phyloP scores from a whole-genome alignment of 2,797 vertebrate species.

The Garrulus glandarius region DNA sequence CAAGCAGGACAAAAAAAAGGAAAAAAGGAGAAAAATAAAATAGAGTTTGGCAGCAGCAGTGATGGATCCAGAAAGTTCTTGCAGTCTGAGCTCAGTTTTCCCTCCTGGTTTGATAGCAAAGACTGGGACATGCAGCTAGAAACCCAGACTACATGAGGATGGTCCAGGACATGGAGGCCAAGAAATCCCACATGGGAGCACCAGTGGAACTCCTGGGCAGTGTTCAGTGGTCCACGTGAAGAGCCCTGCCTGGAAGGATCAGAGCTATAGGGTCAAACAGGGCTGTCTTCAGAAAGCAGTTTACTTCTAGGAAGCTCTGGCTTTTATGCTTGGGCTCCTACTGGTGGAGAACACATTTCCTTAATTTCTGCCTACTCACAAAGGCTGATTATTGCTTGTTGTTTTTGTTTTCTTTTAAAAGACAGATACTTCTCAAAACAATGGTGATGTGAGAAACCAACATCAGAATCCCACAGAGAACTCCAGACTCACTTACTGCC shows the following conservation, averaged over 20 bases:
- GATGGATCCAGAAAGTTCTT: background rate
- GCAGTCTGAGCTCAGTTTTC: background rate
- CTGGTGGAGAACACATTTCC: background rate
- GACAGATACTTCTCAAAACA: background rate
- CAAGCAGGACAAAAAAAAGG: background rate
- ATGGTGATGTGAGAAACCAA: background rate
- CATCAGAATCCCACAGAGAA: background rate
- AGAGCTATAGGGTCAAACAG: background rate
- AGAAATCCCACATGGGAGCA: background rate
- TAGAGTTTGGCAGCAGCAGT: background rate
- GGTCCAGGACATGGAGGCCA: background rate
- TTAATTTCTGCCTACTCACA: background rate
- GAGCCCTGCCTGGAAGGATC: background rate
- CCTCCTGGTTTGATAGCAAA: background rate
- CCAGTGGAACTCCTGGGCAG: background rate
- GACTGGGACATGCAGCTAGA: background rate
- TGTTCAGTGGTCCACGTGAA: background rate
- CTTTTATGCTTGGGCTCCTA: background rate
- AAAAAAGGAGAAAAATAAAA: background rate
- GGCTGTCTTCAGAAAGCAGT: background rate
- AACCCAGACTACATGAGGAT: background rate
- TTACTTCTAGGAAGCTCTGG: background rate
- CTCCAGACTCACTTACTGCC: background rate
- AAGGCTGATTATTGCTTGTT: background rate
- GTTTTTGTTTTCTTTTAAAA: background rate